Evolutionary conservation across 2,888 invertebrate species (phyloP).

Genomic region (Apamea monoglypha): DNA sequence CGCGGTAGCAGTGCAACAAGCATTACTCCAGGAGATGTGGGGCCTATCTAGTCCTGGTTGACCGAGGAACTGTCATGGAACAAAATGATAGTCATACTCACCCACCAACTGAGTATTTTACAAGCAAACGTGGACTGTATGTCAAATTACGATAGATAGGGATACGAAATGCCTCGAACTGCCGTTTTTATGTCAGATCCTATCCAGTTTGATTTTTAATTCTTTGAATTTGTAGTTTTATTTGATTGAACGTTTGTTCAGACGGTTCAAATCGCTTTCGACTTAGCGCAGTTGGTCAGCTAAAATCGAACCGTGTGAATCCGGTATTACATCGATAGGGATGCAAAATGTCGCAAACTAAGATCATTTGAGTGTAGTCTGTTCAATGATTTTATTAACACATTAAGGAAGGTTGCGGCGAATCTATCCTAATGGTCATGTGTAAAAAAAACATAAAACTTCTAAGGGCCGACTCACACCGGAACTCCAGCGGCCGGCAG

Average conservation of each 20-base stretch:
- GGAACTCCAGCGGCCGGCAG: no score
- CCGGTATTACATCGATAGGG: not conserved
- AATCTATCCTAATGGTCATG: not conserved
- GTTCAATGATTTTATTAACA: not conserved
- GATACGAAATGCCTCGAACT: not conserved
- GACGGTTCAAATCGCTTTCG: no score
- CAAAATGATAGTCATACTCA: conserved; percentile 57
- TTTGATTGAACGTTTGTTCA: no score
- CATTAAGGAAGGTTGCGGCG: not conserved
- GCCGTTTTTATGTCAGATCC: not conserved
- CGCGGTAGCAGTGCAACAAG: conserved; percentile 33
- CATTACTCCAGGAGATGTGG: conserved; percentile 21
- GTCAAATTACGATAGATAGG: conserved; percentile 15
- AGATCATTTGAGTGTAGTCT: no score
- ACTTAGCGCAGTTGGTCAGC: not conserved
- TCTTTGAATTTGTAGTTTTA: no score
- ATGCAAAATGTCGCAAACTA: not conserved
- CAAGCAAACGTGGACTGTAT: conserved; percentile 31
- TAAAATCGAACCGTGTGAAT: no score
- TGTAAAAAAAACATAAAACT: not conserved
- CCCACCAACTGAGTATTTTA: conserved; percentile 41
- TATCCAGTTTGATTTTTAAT: not conserved
- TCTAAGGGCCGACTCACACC: no score
- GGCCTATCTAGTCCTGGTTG: conserved; percentile 28
- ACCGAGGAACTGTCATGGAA: conserved; percentile 5